phyloP scores from a whole-genome alignment of 2,113 vertebrate genomes.

The Calyptomena viridis region DNA sequence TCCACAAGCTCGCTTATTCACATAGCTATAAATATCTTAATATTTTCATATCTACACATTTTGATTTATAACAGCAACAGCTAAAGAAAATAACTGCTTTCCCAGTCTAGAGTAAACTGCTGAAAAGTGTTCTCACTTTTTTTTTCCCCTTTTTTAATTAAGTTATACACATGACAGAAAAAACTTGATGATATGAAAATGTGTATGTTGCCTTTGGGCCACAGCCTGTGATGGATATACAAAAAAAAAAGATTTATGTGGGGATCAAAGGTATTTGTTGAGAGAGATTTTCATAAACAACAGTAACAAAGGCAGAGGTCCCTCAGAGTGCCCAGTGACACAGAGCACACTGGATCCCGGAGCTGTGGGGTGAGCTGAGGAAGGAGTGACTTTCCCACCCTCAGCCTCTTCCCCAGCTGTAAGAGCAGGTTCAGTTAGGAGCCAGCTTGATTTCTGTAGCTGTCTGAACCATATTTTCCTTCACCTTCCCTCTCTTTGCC shows the following conservation, averaged over 20 bases:
- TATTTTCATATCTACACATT: slow-evolving; percentile 16
- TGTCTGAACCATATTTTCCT: not conserved
- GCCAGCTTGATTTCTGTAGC: not conserved
- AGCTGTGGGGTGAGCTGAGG: not conserved
- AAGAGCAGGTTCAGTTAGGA: not conserved
- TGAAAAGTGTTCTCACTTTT: not conserved
- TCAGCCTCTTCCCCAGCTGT: not conserved
- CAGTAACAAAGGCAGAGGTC: not conserved
- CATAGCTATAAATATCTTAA: slow-evolving; percentile 9
- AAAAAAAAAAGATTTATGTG: not conserved
- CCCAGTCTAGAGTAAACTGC: not conserved
- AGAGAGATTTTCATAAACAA: not conserved
- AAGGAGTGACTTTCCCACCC: not conserved
- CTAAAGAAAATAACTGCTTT: slow-evolving; percentile 38
- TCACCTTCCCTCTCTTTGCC: not conserved
- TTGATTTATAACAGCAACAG: slow-evolving; percentile 28
- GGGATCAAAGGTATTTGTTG: not conserved
- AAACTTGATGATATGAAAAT: not conserved
- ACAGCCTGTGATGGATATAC: not conserved
- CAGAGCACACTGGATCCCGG: not conserved
- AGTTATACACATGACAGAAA: not conserved
- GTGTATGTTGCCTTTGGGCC: not conserved
- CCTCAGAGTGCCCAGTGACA: not conserved
- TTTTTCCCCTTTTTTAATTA: not conserved
- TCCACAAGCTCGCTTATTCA: not conserved